Evolutionary conservation across 1,140 invertebrate species (phyloP).

Genomic region (Heterodera schachtii): DNA sequence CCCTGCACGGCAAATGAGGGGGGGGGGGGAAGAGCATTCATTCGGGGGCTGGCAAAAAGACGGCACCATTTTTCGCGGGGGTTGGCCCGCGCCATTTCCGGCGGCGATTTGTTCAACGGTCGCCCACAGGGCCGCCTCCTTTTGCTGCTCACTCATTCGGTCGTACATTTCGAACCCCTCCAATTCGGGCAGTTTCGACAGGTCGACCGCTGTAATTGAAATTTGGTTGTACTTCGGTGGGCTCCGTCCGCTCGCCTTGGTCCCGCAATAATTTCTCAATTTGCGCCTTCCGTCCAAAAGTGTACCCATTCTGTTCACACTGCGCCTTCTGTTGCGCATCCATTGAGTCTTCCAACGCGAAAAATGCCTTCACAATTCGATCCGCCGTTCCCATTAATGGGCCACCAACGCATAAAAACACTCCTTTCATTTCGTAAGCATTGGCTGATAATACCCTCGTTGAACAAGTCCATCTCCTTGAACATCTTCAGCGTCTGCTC

Average conservation of each 20-base stretch:
- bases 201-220: neutral
- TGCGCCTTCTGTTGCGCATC: neutral
- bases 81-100: neutral
- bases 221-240: too few relatives aligned
- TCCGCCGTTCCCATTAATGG: constrained; percentile 22
- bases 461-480: constrained; percentile 21
- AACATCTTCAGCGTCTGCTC: constrained; percentile 16
- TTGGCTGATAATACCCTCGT: constrained; percentile 9
- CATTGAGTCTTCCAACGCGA: constrained; percentile 23
- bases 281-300: constrained; percentile 26
- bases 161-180: constrained; percentile 16
- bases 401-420: constrained; percentile 10
- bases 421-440: neutral
- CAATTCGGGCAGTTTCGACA: constrained; percentile 9
- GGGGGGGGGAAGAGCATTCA: neutral
- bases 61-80: neutral
- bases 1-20: neutral
- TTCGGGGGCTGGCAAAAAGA: too few relatives aligned
- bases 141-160: constrained; percentile 2
- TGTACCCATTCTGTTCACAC: constrained; percentile 18
- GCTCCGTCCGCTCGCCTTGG: neutral
- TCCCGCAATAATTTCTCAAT: constrained; percentile 15
- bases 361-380: constrained; percentile 19
- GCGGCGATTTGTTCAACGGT: constrained; percentile 24
- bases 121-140: constrained; percentile 21